Evolutionary conservation across 2,797 vertebrate genomes (phyloP).

Genomic region (Liparis tanakae): DNA sequence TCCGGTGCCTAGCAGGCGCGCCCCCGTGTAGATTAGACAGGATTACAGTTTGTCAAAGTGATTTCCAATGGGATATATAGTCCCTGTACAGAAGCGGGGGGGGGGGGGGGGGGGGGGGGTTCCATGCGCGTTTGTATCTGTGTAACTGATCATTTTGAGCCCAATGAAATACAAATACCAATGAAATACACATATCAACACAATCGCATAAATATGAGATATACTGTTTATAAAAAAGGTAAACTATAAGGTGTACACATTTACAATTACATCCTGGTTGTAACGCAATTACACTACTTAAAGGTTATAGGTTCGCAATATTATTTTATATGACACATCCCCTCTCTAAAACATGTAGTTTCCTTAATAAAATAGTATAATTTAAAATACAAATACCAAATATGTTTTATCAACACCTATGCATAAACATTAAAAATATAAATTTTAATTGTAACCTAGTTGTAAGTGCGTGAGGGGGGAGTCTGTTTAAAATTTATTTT

Average conservation of each 20-base stretch:
- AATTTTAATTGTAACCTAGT: too few species aligned
- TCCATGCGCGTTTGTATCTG: not conserved
- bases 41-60: conserved; percentile 47
- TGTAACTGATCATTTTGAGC: not conserved
- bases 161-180: not conserved
- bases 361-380: not conserved
- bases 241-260: not conserved
- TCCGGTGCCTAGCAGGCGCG: conserved; percentile 40
- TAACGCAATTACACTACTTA: not conserved
- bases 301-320: not conserved
- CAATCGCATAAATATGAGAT: not conserved
- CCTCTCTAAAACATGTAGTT: not conserved
- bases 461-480: too few species aligned
- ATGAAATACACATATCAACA: not conserved
- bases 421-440: too few species aligned
- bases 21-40: conserved; percentile 48
- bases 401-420: not conserved
- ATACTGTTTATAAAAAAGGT: not conserved
- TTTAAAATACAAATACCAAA: not conserved
- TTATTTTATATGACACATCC: not conserved
- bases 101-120: too few species aligned
- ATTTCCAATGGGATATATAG: conserved; percentile 4
- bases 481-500: too few species aligned
- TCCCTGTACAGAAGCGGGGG: not conserved
- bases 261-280: not conserved